These are phyloP conservation scores for Chloropsis hardwickii DNA, from an alignment of 2,113 vertebrate species.

Conservation along the genomic window DNA sequence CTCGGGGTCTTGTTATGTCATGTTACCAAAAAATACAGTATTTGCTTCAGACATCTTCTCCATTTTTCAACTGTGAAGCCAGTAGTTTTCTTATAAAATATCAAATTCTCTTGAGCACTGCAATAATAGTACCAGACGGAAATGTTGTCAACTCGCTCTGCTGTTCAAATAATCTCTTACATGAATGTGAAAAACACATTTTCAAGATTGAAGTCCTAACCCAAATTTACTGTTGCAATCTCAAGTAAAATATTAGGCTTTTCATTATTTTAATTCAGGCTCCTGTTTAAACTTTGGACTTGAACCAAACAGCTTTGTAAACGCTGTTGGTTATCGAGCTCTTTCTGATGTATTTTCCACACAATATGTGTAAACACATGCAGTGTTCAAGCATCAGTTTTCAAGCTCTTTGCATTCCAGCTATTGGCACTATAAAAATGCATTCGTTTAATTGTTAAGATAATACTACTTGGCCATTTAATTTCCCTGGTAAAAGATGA, in stretches of 20 bases:
- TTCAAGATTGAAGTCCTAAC: neutral
- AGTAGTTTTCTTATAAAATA: neutral
- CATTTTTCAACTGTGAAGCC: neutral
- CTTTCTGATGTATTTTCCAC: neutral
- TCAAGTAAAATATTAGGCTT: neutral
- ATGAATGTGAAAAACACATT: neutral
- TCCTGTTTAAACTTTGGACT: neutral
- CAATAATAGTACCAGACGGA: neutral
- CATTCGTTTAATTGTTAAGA: neutral
- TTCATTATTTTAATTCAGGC: neutral
- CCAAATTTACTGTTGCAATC: neutral
- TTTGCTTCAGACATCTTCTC: neutral
- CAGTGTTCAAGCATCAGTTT: neutral
- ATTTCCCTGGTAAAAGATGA: neutral
- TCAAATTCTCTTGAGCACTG: neutral
- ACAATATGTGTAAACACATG: neutral
- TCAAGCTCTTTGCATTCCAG: neutral
- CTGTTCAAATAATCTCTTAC: neutral
- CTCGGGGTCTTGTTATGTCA: accelerated
- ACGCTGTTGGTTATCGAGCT: neutral
- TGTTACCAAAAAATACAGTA: neutral
- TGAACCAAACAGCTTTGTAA: neutral
- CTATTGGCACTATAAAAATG: neutral
- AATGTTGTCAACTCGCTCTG: neutral
- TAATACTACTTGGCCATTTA: neutral